Evolutionary conservation across 2,797 vertebrate species (phyloP).

Genomic region (Fratercula arctica): DNA sequence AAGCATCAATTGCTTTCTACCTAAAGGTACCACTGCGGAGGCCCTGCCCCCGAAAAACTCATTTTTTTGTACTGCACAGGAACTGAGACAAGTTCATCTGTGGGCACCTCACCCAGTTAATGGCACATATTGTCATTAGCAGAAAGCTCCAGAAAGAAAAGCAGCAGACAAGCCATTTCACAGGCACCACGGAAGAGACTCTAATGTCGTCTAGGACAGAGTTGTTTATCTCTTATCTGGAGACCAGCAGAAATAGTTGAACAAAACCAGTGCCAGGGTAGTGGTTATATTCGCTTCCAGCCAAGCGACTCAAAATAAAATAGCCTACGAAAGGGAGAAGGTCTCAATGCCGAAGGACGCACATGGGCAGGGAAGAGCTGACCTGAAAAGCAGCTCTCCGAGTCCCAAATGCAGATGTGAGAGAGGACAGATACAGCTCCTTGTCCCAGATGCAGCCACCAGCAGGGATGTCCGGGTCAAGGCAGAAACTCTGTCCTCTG

Average conservation of each 20-base stretch:
- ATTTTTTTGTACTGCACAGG: background rate
- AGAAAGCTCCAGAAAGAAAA: background rate
- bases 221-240: background rate
- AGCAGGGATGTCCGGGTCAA: background rate
- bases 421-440: fast-evolving
- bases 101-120: background rate
- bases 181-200: background rate
- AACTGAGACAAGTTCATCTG: background rate
- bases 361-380: background rate
- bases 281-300: background rate
- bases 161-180: background rate
- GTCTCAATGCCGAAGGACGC: background rate
- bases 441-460: background rate
- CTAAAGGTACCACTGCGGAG: background rate
- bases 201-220: background rate
- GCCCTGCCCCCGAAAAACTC: background rate
- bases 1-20: background rate
- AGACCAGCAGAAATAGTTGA: background rate
- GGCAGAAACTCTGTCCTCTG: background rate
- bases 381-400: background rate
- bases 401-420: background rate
- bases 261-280: background rate
- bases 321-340: background rate
- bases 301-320: background rate
- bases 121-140: background rate